Conservation (phyloP, 2,888 invertebrate species). For the Periphyllus acericola region DNA sequence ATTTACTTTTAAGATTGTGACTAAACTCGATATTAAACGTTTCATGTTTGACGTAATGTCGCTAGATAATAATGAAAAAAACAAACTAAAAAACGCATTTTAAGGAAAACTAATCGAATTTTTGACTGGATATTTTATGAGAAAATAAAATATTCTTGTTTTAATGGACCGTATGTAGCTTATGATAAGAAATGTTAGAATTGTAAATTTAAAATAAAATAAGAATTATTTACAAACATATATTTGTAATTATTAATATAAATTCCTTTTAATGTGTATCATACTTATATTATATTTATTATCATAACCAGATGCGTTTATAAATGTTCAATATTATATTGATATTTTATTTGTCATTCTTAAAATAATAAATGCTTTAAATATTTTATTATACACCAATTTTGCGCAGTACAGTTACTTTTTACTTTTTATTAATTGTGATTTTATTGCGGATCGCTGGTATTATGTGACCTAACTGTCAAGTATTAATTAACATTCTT, state of each 20-base stretch:
- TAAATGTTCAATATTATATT: too few species aligned
- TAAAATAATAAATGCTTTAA: too few species aligned
- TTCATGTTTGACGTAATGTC: background rate
- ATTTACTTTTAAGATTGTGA: background rate
- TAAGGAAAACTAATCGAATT: background rate
- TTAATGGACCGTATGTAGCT: background rate
- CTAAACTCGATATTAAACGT: background rate
- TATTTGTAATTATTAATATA: background rate
- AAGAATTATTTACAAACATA: background rate
- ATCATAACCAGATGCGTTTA: too few species aligned
- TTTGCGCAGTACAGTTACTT: too few species aligned
- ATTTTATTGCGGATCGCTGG: too few species aligned
- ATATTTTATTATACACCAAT: background rate
- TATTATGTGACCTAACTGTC: too few species aligned
- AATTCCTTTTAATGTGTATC: background rate
- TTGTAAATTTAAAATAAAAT: background rate
- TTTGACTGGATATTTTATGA: background rate
- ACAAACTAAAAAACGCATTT: background rate
- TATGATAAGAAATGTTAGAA: background rate
- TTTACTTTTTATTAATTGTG: too few species aligned
- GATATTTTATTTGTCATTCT: too few species aligned
- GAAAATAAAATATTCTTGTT: background rate
- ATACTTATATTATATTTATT: too few species aligned
- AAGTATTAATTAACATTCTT: too few species aligned
- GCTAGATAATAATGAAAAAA: background rate